Conservation (phyloP, 2,113 vertebrate species). For the Zapornia atra region DNA sequence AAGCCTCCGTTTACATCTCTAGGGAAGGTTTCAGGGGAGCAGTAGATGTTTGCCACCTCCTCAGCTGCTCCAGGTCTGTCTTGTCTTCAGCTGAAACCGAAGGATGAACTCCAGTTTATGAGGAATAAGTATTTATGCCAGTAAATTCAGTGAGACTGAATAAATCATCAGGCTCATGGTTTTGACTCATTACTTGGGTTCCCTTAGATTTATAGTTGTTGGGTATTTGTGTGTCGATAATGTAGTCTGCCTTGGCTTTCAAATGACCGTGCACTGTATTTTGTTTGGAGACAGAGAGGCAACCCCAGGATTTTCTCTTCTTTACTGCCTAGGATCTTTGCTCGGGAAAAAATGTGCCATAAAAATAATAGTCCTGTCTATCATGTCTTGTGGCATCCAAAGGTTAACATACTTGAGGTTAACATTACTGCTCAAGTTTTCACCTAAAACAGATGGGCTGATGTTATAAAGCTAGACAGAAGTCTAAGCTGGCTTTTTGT, state of each 20-base stretch:
- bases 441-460: slow-evolving; percentile 58
- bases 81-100: neutral
- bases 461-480: slow-evolving; percentile 63
- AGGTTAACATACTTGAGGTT: slow-evolving; percentile 68
- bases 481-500: slow-evolving; percentile 56
- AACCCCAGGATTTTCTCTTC: slow-evolving; percentile 65
- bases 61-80: neutral
- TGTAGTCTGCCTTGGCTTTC: slow-evolving; percentile 69
- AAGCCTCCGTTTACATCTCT: neutral
- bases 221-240: neutral
- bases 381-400: slow-evolving; percentile 67
- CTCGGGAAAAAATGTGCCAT: slow-evolving; percentile 59
- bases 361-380: slow-evolving; percentile 74
- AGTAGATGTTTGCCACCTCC: neutral
- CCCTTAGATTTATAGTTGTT: neutral
- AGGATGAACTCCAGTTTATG: neutral
- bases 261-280: slow-evolving; percentile 59
- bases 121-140: neutral
- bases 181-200: slow-evolving; percentile 20
- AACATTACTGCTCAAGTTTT: slow-evolving; percentile 63
- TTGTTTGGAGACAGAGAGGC: slow-evolving; percentile 69
- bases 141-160: neutral
- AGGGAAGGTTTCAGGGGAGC: neutral
- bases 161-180: neutral
- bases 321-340: slow-evolving; percentile 25